Percentiles rank a stretch among this genome's conserved stretches.
phyloP scores from a whole-genome alignment of 2,797 vertebrate genomes.

The Lacerta agilis region DNA sequence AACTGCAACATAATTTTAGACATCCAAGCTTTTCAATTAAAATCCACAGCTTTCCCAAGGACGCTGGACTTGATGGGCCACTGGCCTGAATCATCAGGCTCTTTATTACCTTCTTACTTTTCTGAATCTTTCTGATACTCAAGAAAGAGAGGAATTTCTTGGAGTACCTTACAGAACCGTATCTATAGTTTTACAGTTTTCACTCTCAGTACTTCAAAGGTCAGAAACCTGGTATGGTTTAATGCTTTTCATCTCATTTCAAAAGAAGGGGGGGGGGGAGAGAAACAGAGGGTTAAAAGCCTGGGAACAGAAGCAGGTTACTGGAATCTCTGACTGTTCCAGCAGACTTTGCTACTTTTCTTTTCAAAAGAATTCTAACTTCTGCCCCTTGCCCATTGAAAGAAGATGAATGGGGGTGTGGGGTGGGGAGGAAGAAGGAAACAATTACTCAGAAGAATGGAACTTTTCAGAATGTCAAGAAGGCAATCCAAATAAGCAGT shows the following conservation, averaged over 20 bases:
- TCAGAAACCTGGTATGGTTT: conserved; percentile 49
- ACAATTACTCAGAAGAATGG: conserved; percentile 38
- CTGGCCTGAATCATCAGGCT: too few species aligned
- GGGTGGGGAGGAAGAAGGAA: conserved; percentile 2
- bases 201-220: conserved; percentile 50
- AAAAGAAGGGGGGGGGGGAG: conserved; percentile 25
- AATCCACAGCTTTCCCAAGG: not conserved
- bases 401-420: conserved; percentile 52
- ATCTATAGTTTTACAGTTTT: conserved; percentile 50
- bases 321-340: conserved; percentile 46
- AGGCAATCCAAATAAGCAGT: conserved; percentile 12
- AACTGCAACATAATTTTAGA: not conserved
- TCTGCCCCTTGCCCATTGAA: conserved; percentile 45
- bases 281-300: conserved; percentile 48
- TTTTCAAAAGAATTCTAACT: conserved; percentile 49
- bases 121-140: conserved; percentile 29
- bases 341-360: conserved; percentile 42
- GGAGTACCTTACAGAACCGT: conserved; percentile 27
- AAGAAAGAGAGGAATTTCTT: conserved; percentile 41
- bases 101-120: not conserved
- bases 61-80: too few species aligned
- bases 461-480: conserved; percentile 34
- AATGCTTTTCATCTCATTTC: conserved; percentile 53
- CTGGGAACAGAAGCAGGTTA: conserved; percentile 50
- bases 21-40: not conserved